Conservation (phyloP, 1,140 invertebrate species). For the Dinoponera quadriceps region DNA sequence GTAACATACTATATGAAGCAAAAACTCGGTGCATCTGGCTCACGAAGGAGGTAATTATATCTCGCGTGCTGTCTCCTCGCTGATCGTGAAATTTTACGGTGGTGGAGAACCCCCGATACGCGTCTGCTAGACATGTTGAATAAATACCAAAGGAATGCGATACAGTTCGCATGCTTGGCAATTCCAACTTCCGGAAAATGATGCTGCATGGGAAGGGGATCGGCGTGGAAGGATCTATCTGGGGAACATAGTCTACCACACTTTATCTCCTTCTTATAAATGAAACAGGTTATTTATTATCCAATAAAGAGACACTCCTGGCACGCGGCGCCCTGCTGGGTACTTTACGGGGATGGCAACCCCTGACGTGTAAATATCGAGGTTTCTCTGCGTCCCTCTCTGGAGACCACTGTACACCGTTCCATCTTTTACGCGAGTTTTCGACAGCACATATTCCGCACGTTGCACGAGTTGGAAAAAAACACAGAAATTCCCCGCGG, state of each 20-base stretch:
- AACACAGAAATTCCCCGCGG: neutral
- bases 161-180: slow-evolving; percentile 32
- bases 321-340: slow-evolving; percentile 64
- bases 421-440: slow-evolving; percentile 66
- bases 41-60: neutral
- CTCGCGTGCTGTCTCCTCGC: neutral
- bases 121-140: neutral
- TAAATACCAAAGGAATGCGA: slow-evolving; percentile 47
- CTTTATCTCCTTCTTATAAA: slow-evolving; percentile 78
- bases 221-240: slow-evolving; percentile 57
- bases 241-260: slow-evolving; percentile 50
- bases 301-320: slow-evolving; percentile 78
- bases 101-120: neutral
- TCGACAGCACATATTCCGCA: slow-evolving; percentile 55
- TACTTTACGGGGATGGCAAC: slow-evolving; percentile 66
- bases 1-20: neutral
- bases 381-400: slow-evolving; percentile 64
- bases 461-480: neutral
- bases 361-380: slow-evolving; percentile 78
- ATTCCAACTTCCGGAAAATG: slow-evolving; percentile 29
- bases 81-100: neutral
- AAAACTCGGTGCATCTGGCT: neutral
- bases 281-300: slow-evolving; percentile 80
- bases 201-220: slow-evolving; percentile 13
- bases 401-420: slow-evolving; percentile 48